Percentiles rank a stretch among this genome's conserved stretches.
These are phyloP conservation scores for Trinorchestia longiramus DNA, from an alignment of 1,140 invertebrate genomes.

Conservation along the genomic window DNA sequence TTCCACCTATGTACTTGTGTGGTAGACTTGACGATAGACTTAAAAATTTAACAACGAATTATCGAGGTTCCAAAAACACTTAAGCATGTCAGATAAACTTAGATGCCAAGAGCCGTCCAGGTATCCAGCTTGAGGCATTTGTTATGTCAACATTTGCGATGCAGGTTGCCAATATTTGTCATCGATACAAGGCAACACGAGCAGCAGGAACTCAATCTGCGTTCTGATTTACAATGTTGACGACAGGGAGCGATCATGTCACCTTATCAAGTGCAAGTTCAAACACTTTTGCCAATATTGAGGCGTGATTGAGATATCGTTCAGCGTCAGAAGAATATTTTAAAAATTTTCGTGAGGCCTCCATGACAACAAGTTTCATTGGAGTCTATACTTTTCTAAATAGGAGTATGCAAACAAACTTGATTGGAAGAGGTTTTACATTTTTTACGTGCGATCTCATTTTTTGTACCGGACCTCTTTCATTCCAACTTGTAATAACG, in stretches of 20 bases:
- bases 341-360: background rate
- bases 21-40: background rate
- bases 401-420: background rate
- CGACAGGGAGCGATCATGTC: background rate
- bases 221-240: slow-evolving; percentile 35
- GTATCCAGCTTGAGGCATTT: background rate
- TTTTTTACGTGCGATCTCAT: background rate
- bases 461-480: background rate
- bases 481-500: background rate
- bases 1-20: too few species aligned
- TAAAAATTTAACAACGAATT: background rate
- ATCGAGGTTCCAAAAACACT: background rate
- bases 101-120: background rate
- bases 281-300: background rate
- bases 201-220: background rate
- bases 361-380: background rate
- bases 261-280: background rate
- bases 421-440: too few species aligned
- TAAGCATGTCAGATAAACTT: background rate
- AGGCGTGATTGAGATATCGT: background rate
- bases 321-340: background rate
- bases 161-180: slow-evolving; percentile 6
- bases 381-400: background rate
- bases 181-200: slow-evolving; percentile 9
- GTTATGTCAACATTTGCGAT: slow-evolving; percentile 16